Percentiles rank a stretch among this genome's conserved stretches.
phyloP scores from a whole-genome alignment of 2,797 vertebrate species.

The Sphaeramia orbicularis region DNA sequence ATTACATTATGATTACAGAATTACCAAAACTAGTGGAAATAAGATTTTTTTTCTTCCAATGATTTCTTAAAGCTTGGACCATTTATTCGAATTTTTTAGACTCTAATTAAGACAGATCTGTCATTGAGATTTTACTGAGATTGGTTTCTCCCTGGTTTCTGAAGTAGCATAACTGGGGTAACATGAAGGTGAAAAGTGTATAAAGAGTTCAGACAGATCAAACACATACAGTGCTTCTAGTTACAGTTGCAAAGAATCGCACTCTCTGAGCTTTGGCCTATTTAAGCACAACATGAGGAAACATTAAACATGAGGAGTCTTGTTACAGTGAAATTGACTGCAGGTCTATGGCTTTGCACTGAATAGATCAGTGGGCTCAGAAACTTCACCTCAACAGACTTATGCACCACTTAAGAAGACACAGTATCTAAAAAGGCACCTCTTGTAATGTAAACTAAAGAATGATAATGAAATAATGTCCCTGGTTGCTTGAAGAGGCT shows the following conservation, averaged over 20 bases:
- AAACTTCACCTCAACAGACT: background rate
- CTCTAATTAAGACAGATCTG: too few relatives aligned
- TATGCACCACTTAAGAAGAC: background rate
- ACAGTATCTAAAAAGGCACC: too few relatives aligned
- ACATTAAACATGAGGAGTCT: conserved; percentile 9
- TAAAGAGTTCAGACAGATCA: conserved; percentile 27
- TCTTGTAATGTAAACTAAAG: too few relatives aligned
- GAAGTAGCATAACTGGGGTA: conserved; percentile 24
- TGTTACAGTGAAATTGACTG: conserved; percentile 8
- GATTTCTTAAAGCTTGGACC: too few relatives aligned
- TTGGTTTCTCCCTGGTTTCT: background rate
- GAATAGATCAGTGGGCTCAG: background rate
- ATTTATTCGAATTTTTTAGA: too few relatives aligned
- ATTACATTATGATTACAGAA: too few relatives aligned
- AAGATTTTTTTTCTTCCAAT: too few relatives aligned
- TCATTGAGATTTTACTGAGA: too few relatives aligned
- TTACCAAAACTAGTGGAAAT: too few relatives aligned
- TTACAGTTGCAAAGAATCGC: conserved; percentile 18
- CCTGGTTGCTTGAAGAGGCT: too few relatives aligned
- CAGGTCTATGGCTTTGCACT: conserved; percentile 2
- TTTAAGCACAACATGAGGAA: conserved; percentile 10
- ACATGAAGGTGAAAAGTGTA: conserved; percentile 22
- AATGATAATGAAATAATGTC: too few relatives aligned
- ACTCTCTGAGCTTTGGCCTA: conserved; percentile 28
- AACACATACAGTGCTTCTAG: conserved; percentile 1